These are phyloP conservation scores for Apomyelois bistriatella DNA, from an alignment of 2,888 invertebrate genomes.

Conservation along the genomic window DNA sequence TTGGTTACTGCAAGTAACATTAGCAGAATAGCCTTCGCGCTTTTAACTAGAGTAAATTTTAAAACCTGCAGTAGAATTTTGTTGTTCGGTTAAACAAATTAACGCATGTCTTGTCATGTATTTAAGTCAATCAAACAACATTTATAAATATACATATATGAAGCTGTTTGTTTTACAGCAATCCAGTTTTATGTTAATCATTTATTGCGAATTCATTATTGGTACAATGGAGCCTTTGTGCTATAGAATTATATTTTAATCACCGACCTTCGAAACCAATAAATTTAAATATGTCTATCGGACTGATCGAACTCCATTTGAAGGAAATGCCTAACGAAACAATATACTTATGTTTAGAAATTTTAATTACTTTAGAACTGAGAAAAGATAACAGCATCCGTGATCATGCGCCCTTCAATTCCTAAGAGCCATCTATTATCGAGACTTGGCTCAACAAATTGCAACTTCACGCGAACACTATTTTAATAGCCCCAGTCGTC, in stretches of 20 bases:
- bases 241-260: conserved; percentile 16
- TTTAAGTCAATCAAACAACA: conserved; percentile 19
- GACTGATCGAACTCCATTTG: not conserved
- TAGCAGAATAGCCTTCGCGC: conserved; percentile 5
- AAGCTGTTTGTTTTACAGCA: conserved; percentile 22
- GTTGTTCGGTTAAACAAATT: too few species aligned
- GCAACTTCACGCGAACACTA: conserved; percentile 21
- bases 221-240: conserved; percentile 29
- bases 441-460: not conserved
- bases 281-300: not conserved
- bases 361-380: too few species aligned
- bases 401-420: not conserved
- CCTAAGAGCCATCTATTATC: not conserved
- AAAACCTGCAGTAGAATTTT: conserved; percentile 20
- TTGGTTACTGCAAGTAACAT: not conserved
- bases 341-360: too few species aligned
- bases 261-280: conserved; percentile 7
- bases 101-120: too few species aligned
- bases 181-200: conserved; percentile 29
- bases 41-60: conserved; percentile 28
- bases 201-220: conserved; percentile 32
- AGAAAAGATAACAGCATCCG: not conserved
- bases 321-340: not conserved
- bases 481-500: conserved; percentile 22
- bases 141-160: conserved; percentile 18